Percentiles rank a stretch among this genome's conserved stretches.
phyloP scores from a whole-genome alignment of 2,888 invertebrate genomes.

The Eubasilissa splendida region DNA sequence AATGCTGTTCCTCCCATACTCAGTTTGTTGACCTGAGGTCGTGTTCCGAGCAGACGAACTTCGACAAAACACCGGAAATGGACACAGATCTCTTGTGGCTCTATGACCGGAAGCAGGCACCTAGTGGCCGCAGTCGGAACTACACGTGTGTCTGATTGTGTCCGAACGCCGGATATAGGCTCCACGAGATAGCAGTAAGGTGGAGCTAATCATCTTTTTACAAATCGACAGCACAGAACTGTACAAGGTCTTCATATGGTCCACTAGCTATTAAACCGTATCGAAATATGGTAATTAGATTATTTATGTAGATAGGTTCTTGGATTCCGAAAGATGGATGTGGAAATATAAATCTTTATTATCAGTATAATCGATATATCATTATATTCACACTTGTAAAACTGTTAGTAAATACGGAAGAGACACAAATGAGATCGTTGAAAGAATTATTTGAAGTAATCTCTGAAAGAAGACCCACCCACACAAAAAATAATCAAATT shows the following conservation, averaged over 20 bases:
- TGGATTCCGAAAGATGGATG: no score
- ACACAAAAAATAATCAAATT: no score
- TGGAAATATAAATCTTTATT: no score
- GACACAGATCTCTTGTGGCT: slow-evolving; percentile 45
- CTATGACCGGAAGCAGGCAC: slow-evolving; percentile 44
- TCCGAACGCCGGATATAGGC: slow-evolving; percentile 44
- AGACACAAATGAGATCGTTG: no score
- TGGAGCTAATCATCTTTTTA: slow-evolving; percentile 35
- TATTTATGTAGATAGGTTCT: no score
- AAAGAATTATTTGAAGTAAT: no score
- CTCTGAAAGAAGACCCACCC: no score
- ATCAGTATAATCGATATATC: no score
- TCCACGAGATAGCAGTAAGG: slow-evolving; percentile 26
- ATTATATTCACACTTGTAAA: no score
- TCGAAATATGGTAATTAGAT: no score
- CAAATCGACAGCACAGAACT: neutral
- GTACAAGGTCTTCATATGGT: neutral
- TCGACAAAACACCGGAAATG: slow-evolving; percentile 55
- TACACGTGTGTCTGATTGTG: slow-evolving; percentile 49
- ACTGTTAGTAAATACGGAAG: no score
- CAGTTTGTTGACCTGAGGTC: slow-evolving; percentile 50
- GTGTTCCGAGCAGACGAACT: slow-evolving; percentile 50
- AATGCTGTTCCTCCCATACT: slow-evolving; percentile 42
- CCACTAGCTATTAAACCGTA: no score
- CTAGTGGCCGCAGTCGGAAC: slow-evolving; percentile 48